A percentile compares a stretch with the other conserved stretches of the same genome.
Evolutionary conservation across 2,888 invertebrate genomes (phyloP).

Genomic region (Lottia scabra): DNA sequence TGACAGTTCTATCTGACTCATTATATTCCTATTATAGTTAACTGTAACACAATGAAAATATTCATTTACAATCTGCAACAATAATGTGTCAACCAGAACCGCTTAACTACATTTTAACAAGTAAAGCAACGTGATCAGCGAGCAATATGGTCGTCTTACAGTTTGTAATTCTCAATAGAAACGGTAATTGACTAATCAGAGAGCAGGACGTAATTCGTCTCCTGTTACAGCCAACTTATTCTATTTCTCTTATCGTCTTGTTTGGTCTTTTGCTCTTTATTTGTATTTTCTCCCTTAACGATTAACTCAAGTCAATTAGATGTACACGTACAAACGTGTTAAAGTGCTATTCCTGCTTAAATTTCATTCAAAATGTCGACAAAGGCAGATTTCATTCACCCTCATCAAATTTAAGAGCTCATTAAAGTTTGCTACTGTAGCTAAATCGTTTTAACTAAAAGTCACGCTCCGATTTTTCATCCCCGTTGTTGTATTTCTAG

Average conservation of each 20-base stretch:
- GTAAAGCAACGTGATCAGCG: background rate
- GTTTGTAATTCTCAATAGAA: constrained; percentile 2
- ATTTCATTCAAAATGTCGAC: constrained; percentile 4
- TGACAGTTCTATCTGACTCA: background rate
- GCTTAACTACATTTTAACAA: constrained; percentile 1
- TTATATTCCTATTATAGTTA: background rate
- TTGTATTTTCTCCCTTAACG: constrained; percentile 16
- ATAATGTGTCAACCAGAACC: background rate
- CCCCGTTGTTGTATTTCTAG: background rate
- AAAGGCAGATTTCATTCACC: background rate
- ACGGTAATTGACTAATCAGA: constrained; percentile 23
- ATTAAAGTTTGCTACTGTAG: constrained; percentile 20
- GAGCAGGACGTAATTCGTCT: constrained; percentile 13
- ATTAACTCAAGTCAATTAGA: constrained; percentile 21
- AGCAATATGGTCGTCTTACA: background rate
- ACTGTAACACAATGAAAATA: constrained; percentile 1
- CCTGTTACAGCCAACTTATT: constrained; percentile 9
- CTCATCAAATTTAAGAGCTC: constrained; percentile 21
- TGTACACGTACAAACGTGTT: constrained; percentile 19
- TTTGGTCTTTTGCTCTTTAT: constrained; percentile 14
- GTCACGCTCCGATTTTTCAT: background rate
- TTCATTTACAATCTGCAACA: background rate
- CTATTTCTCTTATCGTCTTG: constrained; percentile 7
- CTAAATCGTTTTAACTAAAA: background rate
- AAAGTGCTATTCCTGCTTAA: constrained; percentile 7